These are phyloP conservation scores for Globodera ellingtonae DNA, from an alignment of 1,140 invertebrate genomes.

Conservation along the genomic window DNA sequence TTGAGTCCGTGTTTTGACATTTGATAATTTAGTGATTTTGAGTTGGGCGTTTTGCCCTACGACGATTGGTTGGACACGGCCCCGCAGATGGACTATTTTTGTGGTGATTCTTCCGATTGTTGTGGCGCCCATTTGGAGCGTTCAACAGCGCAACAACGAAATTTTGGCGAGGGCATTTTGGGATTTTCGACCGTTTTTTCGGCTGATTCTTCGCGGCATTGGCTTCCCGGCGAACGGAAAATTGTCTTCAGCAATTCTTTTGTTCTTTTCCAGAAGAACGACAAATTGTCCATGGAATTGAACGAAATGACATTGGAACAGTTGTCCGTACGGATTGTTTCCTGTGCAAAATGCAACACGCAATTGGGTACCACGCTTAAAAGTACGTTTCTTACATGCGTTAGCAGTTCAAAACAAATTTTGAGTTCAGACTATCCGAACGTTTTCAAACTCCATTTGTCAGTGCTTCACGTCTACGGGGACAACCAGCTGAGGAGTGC, in stretches of 20 bases:
- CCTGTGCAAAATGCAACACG: constrained; percentile 34
- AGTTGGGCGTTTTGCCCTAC: constrained; percentile 44
- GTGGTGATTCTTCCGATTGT: constrained; percentile 36
- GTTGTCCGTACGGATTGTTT: background rate
- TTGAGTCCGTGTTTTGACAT: background rate
- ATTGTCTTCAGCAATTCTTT: constrained; percentile 48
- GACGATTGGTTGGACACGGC: constrained; percentile 50
- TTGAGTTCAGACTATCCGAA: constrained; percentile 27
- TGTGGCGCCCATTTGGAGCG: constrained; percentile 21
- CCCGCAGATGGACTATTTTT: constrained; percentile 51
- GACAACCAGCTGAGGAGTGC: constrained; percentile 14
- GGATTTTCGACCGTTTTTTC: constrained; percentile 29
- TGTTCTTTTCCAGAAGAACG: constrained; percentile 40
- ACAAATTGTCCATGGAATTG: constrained; percentile 4
- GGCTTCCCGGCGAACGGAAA: constrained; percentile 39
- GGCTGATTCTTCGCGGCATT: constrained; percentile 33
- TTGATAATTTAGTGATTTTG: constrained; percentile 33
- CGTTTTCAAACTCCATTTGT: constrained; percentile 29
- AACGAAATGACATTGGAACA: background rate
- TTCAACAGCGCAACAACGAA: background rate
- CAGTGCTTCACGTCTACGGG: constrained; percentile 16
- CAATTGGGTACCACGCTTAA: constrained; percentile 38
- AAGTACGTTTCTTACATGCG: constrained; percentile 18
- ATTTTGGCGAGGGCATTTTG: constrained; percentile 19
- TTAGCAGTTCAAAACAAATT: background rate